Evolutionary conservation across 1,140 invertebrate genomes (phyloP), one percentile per base, ranked within the genome.

Genomic region (Andricus grossulariae): DNA sequence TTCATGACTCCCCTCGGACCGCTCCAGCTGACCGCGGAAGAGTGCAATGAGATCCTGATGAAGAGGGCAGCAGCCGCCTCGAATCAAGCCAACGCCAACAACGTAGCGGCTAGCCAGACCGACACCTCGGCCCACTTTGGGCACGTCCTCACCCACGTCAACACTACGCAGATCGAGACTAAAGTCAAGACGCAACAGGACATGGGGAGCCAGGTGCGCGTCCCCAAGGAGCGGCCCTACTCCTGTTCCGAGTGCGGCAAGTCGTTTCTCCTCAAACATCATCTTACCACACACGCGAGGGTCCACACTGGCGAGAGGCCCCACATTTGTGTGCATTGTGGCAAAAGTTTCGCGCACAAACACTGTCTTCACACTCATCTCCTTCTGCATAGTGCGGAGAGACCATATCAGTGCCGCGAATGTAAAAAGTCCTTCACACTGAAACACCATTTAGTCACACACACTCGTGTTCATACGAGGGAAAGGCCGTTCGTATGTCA

Each of bases 341-440:
- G 96, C 55, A 97, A 97, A 86, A 95, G 94, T 76, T 97, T 97
- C 90, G 96, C 96, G 32, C 93, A 96, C 85, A 96, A 96, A 90
- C 95, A 96, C 87, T 96, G 95, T 90, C 92, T 97, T 71, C 96
- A 96, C 88, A 97, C 96, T 13, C 96, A 97, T 90, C 90, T 96
- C 50, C 87, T 96, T 76, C 91, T 96, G 52, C 96, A 97, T 88
- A 96, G 95, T 49, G 95, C 95, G 5, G 95, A 96, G 73, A 92
- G 95, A 80, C 96, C 96, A 10, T 97, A 95, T 90, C 94, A 96
- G 84, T 97, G 96, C 89, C 93, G 94, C 74, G 95, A 96, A 90
- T 97, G 96, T 92, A 97, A 96, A 90, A 97, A 97, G 90, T 95
- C 95, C 55, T 97, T 97, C 85, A 96, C 96, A 1, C 91, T 97